Percentiles rank a stretch among this genome's conserved stretches.
Conservation (phyloP, 2,888 invertebrate genomes). For the Oligia strigilis region DNA sequence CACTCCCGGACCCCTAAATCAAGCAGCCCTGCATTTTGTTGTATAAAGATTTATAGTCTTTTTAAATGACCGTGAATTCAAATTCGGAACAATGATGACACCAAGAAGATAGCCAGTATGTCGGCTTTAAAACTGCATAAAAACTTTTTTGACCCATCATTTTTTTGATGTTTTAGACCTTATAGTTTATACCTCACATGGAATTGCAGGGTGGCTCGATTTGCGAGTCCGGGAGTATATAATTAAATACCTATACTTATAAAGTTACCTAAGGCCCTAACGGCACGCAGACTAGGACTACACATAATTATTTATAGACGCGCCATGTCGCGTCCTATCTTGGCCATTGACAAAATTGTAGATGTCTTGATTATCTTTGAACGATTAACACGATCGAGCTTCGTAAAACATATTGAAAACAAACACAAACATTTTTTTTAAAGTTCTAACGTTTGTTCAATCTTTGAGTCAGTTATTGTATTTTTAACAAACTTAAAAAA, state of each 20-base stretch:
- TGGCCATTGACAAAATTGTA: neutral
- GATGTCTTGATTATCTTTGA: neutral
- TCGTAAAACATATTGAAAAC: too few relatives aligned
- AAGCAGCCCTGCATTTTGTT: neutral
- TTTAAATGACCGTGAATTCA: neutral
- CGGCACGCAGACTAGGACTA: neutral
- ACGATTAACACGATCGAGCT: neutral
- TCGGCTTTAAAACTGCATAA: neutral
- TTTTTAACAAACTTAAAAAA: too few relatives aligned
- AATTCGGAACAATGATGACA: neutral
- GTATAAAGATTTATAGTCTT: neutral
- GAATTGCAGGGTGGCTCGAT: neutral
- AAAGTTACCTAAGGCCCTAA: neutral
- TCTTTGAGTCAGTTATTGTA: neutral
- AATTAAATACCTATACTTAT: neutral
- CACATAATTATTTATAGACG: neutral
- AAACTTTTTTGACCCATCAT: neutral
- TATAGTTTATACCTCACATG: neutral
- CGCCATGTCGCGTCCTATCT: neutral
- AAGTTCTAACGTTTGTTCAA: neutral
- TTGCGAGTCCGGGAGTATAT: neutral
- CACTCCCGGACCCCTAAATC: neutral
- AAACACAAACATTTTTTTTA: too few relatives aligned
- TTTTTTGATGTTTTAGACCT: neutral
- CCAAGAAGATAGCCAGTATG: neutral